Base-by-base conservation (phyloP, 2,797 vertebrate species). In the Danio albolineatus region DNA sequence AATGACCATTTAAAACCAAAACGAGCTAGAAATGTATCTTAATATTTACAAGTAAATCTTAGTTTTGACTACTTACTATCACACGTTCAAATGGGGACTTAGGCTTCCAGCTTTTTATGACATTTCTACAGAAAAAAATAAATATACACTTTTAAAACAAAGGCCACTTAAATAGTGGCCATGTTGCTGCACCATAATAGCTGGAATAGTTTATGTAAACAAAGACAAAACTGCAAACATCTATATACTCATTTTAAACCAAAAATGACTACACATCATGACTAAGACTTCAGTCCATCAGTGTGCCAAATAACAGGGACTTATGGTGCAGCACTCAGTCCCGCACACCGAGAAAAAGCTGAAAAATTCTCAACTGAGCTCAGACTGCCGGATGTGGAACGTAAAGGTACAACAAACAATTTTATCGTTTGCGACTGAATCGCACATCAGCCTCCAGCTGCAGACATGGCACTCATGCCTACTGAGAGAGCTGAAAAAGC, bases 401-500 rank as follows among this genome's bases (percentile, higher is more conserved):
- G 17, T 13, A 17, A 74, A 69, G 16, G n/a, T 43, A 72, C 14
- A 61, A 67, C 44, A 14, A 60, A 70, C n/a, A 1, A 64, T 78
- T 70, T 81, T 54, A 41, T 61, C n/a, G 41, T 46, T 71, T 17
- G 48, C 2, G 6, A 64, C 36, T 75, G 16, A 59, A 76, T 28
- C 12, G 17, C 36, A 70, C 17, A 51, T 13, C 74, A 75, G 71
- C 71, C 39, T 76, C 54, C 70, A 78, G 65, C 60, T 81, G 71
- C 81, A 78, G 56, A 71, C 64, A 66, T 16, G 74, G 64, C 71
- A 36, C 17, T 51, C 2, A 43, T 61, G 39, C 65, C 75, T 70
- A 78, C 78, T 77, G 82, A 69, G 77, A 83, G 64, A 41, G 51
- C 48, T 62, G 71, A 19, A 74, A 80, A 56, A 70, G 21, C 66